A percentile compares a stretch with the other conserved stretches of the same genome.
These are phyloP conservation scores for Erethizon dorsatum DNA, from an alignment of 2,797 vertebrate genomes.

Conservation along the genomic window DNA sequence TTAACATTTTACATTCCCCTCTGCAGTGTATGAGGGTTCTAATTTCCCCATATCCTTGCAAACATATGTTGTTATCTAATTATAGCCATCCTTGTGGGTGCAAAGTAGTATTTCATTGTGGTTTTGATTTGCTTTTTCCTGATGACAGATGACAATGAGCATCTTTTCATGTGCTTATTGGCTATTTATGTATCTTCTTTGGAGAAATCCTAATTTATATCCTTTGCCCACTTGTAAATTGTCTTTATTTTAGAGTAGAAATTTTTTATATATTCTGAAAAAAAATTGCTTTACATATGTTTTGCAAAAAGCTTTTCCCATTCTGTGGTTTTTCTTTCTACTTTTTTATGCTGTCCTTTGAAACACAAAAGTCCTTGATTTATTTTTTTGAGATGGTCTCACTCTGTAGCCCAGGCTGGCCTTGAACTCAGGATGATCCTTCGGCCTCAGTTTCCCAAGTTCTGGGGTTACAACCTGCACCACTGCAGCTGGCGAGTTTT, in stretches of 20 bases:
- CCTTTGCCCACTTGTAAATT: constrained; percentile 37
- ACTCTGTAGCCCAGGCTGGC: background rate
- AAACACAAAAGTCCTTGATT: background rate
- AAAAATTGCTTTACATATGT: background rate
- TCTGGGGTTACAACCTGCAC: background rate
- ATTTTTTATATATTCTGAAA: constrained; percentile 2
- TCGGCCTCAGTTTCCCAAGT: background rate
- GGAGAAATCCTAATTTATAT: constrained; percentile 41
- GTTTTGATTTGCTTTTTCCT: constrained; percentile 50
- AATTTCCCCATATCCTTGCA: constrained; percentile 1
- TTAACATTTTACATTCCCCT: constrained; percentile 13
- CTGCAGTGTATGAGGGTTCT: background rate
- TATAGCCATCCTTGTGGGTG: constrained; percentile 23
- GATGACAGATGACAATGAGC: constrained; percentile 30
- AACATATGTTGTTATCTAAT: constrained; percentile 16
- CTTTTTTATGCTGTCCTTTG: background rate
- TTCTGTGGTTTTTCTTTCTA: background rate
- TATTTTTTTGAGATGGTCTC: background rate
- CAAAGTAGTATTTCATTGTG: constrained; percentile 58
- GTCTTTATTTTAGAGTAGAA: constrained; percentile 23
- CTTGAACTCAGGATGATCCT: background rate
- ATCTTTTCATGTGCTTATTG: constrained; percentile 51
- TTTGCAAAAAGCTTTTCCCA: background rate
- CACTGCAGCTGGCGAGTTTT: background rate
- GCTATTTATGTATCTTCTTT: constrained; percentile 19